phyloP scores from a whole-genome alignment of 2,888 invertebrate genomes.

The Pollenia amentaria region DNA sequence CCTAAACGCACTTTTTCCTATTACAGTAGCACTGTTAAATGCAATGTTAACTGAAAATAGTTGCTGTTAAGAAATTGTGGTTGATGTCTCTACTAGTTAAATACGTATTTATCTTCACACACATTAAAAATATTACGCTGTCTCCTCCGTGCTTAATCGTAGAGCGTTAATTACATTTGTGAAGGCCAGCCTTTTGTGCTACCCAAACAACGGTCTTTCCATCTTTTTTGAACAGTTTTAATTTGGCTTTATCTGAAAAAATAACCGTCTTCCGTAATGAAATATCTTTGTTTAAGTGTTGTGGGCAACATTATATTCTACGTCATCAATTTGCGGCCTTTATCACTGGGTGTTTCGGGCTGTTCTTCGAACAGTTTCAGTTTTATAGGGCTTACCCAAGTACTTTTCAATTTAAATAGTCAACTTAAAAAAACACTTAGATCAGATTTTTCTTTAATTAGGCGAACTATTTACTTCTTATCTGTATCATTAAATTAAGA shows the following conservation, averaged over 20 bases:
- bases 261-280: slow-evolving; percentile 40
- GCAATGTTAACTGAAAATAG: too few species aligned
- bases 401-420: not conserved
- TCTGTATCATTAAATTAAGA: too few species aligned
- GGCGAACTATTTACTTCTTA: too few species aligned
- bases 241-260: slow-evolving; percentile 28
- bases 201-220: slow-evolving; percentile 13
- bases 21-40: too few species aligned
- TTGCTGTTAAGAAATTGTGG: too few species aligned
- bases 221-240: slow-evolving; percentile 26
- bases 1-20: too few species aligned
- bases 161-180: slow-evolving; percentile 22
- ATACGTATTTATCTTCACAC: too few species aligned
- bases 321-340: slow-evolving; percentile 25
- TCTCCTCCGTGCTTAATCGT: slow-evolving; percentile 17
- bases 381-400: not conserved
- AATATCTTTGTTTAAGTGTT: slow-evolving; percentile 29
- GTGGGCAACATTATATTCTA: slow-evolving; percentile 23
- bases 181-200: slow-evolving; percentile 28
- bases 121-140: slow-evolving; percentile 32
- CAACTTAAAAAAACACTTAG: not conserved
- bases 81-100: too few species aligned
- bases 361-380: not conserved
- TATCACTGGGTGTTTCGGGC: slow-evolving; percentile 34
- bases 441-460: not conserved